phyloP scores from a whole-genome alignment of 1,140 invertebrate genomes.

The Pararge aegeria region DNA sequence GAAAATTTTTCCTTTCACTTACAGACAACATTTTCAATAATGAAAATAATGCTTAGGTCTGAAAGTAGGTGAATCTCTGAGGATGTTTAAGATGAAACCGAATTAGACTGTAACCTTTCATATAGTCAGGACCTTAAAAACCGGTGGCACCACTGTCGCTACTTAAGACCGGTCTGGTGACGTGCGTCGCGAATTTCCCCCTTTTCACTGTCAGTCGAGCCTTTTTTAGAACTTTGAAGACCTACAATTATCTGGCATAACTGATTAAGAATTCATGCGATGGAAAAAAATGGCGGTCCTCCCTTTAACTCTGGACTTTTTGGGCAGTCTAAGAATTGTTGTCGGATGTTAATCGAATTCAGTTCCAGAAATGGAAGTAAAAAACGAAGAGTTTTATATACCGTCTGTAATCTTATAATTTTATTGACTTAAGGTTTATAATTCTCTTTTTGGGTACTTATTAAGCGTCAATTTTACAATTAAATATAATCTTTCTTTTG shows the following conservation, averaged over 20 bases:
- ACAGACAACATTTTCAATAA: no score
- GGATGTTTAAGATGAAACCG: neutral
- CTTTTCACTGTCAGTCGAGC: conserved; percentile 35
- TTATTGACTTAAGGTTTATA: neutral
- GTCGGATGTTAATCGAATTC: neutral
- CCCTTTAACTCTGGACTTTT: neutral
- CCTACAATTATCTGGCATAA: conserved; percentile 13
- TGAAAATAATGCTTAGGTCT: no score
- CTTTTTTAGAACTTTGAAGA: conserved; percentile 32
- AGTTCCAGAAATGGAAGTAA: neutral
- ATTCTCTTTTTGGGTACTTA: no score
- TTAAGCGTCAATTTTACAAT: no score
- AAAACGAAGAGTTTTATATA: neutral
- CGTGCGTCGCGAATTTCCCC: conserved; percentile 42
- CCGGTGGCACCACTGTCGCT: conserved; percentile 33
- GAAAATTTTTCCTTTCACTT: no score
- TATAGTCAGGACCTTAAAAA: neutral
- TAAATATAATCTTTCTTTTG: no score
- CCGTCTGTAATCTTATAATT: neutral
- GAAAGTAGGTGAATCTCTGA: neutral
- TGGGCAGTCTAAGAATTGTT: neutral
- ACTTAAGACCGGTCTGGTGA: conserved; percentile 38
- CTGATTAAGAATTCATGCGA: conserved; percentile 17
- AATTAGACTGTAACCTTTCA: neutral
- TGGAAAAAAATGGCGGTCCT: neutral